A percentile compares a stretch with the other conserved stretches of the same genome.
Evolutionary conservation across 2,888 invertebrate genomes (phyloP).

Genomic region (Clitarchus hookeri): DNA sequence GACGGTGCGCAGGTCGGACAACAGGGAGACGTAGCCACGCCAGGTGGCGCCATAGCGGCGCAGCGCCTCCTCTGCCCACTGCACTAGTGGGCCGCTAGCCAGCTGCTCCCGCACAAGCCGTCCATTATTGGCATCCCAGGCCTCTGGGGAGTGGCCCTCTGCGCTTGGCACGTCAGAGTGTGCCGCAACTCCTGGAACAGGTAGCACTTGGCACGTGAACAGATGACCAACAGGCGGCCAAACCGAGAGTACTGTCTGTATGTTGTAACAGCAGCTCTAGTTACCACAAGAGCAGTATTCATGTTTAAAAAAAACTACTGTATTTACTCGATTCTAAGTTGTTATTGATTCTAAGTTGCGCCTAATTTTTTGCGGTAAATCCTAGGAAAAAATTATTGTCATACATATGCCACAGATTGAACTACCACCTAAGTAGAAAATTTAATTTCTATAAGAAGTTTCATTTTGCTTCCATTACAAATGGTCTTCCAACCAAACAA

Average conservation of each 20-base stretch:
- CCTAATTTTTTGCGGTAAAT: too few species aligned
- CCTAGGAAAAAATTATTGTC: too few species aligned
- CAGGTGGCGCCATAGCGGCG: slow-evolving; percentile 67
- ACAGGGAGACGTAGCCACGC: slow-evolving; percentile 70
- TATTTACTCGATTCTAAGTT: too few species aligned
- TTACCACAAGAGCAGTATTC: too few species aligned
- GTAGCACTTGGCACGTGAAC: background rate
- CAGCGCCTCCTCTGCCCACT: slow-evolving; percentile 59
- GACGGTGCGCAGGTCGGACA: slow-evolving; percentile 77
- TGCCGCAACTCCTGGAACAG: slow-evolving; percentile 52
- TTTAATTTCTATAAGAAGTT: too few species aligned
- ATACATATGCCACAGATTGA: too few species aligned
- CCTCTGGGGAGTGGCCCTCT: background rate
- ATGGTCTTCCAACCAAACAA: too few species aligned
- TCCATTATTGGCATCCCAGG: background rate
- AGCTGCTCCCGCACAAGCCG: background rate
- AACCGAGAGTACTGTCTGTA: background rate
- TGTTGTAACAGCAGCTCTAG: too few species aligned
- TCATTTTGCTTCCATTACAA: too few species aligned
- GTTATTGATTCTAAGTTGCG: too few species aligned
- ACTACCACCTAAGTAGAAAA: too few species aligned
- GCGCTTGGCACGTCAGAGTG: slow-evolving; percentile 68
- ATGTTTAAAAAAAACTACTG: too few species aligned
- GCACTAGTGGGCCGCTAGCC: background rate
- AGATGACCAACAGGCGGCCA: slow-evolving; percentile 21